Conservation (phyloP, 2,113 vertebrate species). For the Suncus etruscus region DNA sequence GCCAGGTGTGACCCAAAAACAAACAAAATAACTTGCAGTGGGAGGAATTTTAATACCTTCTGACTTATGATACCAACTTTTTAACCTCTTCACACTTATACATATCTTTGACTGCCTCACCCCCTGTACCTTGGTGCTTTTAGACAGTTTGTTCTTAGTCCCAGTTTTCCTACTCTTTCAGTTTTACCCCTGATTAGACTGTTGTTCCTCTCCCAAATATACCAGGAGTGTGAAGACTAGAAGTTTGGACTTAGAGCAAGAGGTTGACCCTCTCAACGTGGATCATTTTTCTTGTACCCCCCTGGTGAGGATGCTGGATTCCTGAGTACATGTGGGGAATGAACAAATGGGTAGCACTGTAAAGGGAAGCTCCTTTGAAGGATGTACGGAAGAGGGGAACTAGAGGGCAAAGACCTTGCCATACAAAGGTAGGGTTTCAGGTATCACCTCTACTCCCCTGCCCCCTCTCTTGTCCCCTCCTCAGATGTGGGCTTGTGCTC, state of each 20-base stretch:
- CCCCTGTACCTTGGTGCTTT: neutral
- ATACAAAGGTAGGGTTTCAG: neutral
- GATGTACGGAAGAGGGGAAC: neutral
- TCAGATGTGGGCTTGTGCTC: conserved; percentile 95
- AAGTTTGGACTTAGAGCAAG: conserved; percentile 94
- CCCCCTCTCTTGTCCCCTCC: neutral
- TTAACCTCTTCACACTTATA: neutral
- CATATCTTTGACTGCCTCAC: neutral
- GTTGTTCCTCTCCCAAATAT: neutral
- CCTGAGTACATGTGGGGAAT: neutral
- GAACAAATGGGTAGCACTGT: neutral
- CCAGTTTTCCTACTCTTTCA: neutral
- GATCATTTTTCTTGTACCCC: conserved; percentile 98
- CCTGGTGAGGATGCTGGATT: conserved; percentile 86
- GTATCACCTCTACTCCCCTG: neutral
- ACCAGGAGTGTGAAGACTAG: conserved; percentile 88
- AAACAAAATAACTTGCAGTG: neutral
- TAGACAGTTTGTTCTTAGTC: neutral
- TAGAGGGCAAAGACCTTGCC: neutral
- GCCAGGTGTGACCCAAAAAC: too few species aligned
- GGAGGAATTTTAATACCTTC: neutral
- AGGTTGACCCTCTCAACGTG: conserved; percentile 95
- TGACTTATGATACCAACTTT: neutral
- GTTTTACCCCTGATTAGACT: conserved; percentile 16
- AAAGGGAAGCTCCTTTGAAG: neutral